Evolutionary conservation across 23 tunicate species (phyloP).

Genomic region (Trididemnum miniatum): DNA sequence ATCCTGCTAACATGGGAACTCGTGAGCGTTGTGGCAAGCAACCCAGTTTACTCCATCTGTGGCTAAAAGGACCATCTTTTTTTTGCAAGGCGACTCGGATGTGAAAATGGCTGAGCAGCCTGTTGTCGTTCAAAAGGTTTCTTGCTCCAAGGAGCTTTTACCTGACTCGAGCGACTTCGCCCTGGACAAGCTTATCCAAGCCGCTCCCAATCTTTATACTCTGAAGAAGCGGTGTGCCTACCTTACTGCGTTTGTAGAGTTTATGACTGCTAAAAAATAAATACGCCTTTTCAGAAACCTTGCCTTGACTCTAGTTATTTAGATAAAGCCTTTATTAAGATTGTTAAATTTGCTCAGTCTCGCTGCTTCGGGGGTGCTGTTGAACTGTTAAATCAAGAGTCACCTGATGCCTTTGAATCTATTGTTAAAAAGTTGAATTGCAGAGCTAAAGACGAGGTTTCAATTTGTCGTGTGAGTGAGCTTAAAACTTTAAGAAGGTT

Average conservation of each 20-base stretch:
- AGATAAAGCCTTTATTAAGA: too few relatives aligned
- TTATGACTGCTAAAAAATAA: not conserved
- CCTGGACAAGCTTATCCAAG: not conserved
- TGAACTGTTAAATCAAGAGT: not conserved
- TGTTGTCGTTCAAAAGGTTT: not conserved
- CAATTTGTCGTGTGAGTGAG: not conserved
- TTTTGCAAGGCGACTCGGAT: not conserved
- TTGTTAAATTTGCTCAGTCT: not conserved
- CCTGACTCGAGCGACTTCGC: not conserved
- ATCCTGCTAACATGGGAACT: not conserved
- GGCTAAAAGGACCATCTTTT: not conserved
- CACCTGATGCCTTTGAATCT: not conserved
- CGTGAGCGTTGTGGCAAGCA: not conserved
- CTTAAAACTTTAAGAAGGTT: not conserved
- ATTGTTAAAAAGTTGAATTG: not conserved
- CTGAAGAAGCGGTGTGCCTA: not conserved
- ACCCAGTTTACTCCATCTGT: not conserved
- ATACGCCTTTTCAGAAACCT: not conserved
- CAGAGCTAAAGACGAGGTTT: not conserved
- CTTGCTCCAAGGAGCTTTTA: not conserved
- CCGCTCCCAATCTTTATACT: not conserved
- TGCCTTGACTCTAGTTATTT: not conserved
- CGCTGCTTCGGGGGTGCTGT: not conserved
- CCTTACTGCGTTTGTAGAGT: slow-evolving; percentile 8
- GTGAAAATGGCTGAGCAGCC: not conserved